Base-by-base conservation (phyloP, 2,113 vertebrate species). In the Psittacula cyanocephala region DNA sequence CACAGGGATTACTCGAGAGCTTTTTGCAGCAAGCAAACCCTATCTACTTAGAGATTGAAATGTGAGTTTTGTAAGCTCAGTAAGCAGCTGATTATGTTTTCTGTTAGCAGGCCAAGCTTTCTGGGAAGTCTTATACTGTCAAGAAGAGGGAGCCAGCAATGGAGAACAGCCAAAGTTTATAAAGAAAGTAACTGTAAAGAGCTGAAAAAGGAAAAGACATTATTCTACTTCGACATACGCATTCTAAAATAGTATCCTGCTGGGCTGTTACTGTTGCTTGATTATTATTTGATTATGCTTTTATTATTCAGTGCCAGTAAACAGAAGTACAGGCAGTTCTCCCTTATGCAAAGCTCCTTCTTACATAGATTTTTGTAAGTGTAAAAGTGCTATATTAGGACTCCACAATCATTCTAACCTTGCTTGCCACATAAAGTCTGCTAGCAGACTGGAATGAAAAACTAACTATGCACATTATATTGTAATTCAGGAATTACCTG, bases 211-310 rank as follows among this genome's bases (percentile, higher is more conserved):
- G 19, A 82, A 78, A 85, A 79, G 0, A 33, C 52, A 52, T 57
- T 0, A n/a, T 86, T 70, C 7, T 77, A 16, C n/a, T 80, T 88
- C 50, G 65, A 60, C 13, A 62, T 69, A 14, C 13, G 16, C 41
- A 53, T 85, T 88, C 49, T 81, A 60, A 94, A 84, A 81, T 41
- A 89, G 18, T 28, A 91, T 55, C 27, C 33, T 76, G 16, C 9
- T 13, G 1, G 17, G 9, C 20, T 71, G 23, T 75, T 72, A 53
- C 31, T 75, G 55, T 68, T 78, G 7, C 59, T 72, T 78, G 52
- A 59, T 91, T 85, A 63, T 57, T 88, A 23, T 86, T 94, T 78
- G n/a, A 84, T 89, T 85, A 78, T 52, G 29, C 37, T 82, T 95
- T 94, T 93, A 53, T 71, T 76, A 85, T 81, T 95, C 52, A 64